Evolutionary conservation across 2,113 vertebrate genomes (phyloP), one percentile per base, ranked within the genome.

Genomic region (Rhizomys pruinosus): DNA sequence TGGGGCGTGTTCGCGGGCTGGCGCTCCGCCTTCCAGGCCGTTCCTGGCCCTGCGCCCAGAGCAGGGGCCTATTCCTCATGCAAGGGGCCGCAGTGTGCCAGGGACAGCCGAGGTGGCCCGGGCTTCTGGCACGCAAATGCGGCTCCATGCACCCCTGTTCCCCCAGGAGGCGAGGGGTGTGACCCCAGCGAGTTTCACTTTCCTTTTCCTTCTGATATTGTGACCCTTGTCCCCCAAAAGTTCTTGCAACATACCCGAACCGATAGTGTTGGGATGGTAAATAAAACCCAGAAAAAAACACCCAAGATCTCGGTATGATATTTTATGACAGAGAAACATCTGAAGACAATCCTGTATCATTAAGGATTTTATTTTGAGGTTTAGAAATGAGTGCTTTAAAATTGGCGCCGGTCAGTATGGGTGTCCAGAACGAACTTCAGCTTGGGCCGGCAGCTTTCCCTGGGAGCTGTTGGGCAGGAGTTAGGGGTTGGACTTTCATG

Each of bases 331-430:
- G 37, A 63, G 15, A 16, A 72, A 34, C 57, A 47, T 55, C 27
- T 3, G 63, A 80, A 57, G 20, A 19, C 39, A 64, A 15, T 17
- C 34, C 55, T 15, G 32, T 63, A 37, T n/a, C 22, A 1, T 15
- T 9, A 42, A 87, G 76, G n/a, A 19, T n/a, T 78, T 79, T 42
- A 39, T 34, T 64, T n/a, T 7, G 1, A 39, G 7, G 61, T 15
- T 71, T 87, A 57, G 66, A 61, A 76, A 57, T 22, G 47, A 84
- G n/a, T 29, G 22, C 9, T 91, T 91, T 68, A 87, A 91, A 91
- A 76, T 27, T 87, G 92, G 96, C 93, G 76, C 92, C 91, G 80
- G n/a, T 47, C 57, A 64, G 2, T 4, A 12, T 12, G 9, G 25
- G 80, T n/a, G 16, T 64, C 64, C 47, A 55, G 57, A 13, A 52